Evolutionary conservation across 2,113 vertebrate species (phyloP).

Genomic region (Eulemur macaco): DNA sequence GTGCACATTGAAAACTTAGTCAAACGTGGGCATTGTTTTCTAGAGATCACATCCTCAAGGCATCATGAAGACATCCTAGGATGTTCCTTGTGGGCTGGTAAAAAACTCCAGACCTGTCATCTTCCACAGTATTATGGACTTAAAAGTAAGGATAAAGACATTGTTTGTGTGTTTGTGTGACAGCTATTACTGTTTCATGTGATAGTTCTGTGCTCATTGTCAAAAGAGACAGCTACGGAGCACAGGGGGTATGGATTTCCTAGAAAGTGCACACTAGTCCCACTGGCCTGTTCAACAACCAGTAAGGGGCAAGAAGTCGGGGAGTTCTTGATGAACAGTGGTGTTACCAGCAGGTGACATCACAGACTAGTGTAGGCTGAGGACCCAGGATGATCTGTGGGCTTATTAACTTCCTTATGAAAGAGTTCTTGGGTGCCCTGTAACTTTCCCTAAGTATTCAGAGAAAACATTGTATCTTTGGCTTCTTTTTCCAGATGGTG

Average conservation of each 20-base stretch:
- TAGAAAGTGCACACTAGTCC: neutral
- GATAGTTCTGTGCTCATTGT: neutral
- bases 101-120: neutral
- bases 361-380: neutral
- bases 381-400: constrained; percentile 7
- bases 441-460: neutral
- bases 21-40: neutral
- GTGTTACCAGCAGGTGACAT: neutral
- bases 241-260: neutral
- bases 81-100: neutral
- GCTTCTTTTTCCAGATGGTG: neutral
- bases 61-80: neutral
- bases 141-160: constrained; percentile 3
- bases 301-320: neutral
- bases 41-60: neutral
- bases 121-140: neutral
- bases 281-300: neutral
- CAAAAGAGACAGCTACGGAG: neutral
- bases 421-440: constrained; percentile 16
- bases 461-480: neutral
- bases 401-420: constrained; percentile 45
- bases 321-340: neutral
- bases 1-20: neutral
- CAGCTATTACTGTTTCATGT: neutral
- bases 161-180: neutral